Conservation (phyloP, 2,888 invertebrate species). For the Nemoura dubitans region DNA sequence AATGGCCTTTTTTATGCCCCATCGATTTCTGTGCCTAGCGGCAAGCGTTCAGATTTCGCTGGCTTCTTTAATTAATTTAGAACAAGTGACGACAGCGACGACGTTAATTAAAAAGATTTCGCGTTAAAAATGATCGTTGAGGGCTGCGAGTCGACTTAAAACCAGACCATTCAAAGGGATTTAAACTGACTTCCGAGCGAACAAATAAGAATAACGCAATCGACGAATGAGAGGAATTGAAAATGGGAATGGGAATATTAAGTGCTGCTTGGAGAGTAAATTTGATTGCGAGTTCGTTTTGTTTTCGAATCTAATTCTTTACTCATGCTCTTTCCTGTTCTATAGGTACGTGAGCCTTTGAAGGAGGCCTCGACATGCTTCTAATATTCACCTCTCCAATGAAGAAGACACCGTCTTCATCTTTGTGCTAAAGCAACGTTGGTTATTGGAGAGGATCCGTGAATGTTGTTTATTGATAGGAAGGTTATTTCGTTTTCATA, state of each 20-base stretch:
- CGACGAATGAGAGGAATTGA: no score
- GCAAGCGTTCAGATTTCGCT: no score
- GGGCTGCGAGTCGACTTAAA: background rate
- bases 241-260: background rate
- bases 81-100: background rate
- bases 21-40: no score
- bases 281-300: background rate
- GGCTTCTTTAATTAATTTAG: background rate
- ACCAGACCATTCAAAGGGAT: background rate
- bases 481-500: no score
- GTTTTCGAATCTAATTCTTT: background rate
- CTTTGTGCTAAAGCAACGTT: no score
- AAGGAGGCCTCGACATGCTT: no score
- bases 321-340: no score
- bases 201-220: background rate
- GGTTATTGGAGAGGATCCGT: no score
- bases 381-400: no score
- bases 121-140: background rate
- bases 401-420: no score
- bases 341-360: no score
- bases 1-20: background rate
- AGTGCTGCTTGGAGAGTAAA: background rate
- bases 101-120: slow-evolving; percentile 9
- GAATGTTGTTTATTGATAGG: no score
- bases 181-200: background rate